Evolutionary conservation across 1,140 invertebrate genomes (phyloP).

Genomic region (Drosophila ercepeae): DNA sequence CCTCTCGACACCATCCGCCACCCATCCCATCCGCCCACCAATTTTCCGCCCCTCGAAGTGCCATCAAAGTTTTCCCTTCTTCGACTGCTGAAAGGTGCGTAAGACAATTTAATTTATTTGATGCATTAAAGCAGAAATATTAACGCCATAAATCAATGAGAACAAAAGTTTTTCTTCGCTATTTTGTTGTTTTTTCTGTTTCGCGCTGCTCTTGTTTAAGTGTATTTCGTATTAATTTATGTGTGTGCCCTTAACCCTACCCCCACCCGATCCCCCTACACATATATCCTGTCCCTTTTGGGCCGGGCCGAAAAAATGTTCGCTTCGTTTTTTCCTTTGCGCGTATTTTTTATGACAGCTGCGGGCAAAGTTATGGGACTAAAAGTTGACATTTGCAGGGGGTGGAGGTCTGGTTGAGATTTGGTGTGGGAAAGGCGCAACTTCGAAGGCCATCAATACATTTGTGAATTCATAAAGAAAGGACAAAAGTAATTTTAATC

Average conservation of each 20-base stretch:
- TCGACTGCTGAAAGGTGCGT: conserved; percentile 68
- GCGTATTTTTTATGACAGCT: conserved; percentile 71
- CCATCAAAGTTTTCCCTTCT: conserved; percentile 63
- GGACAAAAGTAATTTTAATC: background rate
- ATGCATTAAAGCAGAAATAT: conserved; percentile 81
- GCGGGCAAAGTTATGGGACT: conserved; percentile 48
- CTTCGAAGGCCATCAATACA: conserved; percentile 15
- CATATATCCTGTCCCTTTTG: conserved; percentile 8
- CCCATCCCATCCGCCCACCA: background rate
- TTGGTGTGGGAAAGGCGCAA: background rate
- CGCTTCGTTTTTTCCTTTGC: conserved; percentile 14
- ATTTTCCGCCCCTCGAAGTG: conserved; percentile 12
- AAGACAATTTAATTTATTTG: conserved; percentile 83
- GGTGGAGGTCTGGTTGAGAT: background rate
- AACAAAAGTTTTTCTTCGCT: conserved; percentile 33
- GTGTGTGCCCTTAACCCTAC: conserved; percentile 42
- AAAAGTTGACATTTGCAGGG: conserved; percentile 56
- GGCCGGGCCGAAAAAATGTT: conserved; percentile 13
- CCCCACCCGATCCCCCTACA: background rate
- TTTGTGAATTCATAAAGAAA: background rate
- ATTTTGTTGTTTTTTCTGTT: background rate
- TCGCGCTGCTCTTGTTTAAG: conserved; percentile 14
- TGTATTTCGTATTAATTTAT: conserved; percentile 74
- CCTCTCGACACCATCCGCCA: too few species aligned
- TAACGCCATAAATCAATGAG: conserved; percentile 80